phyloP scores from a whole-genome alignment of 2,113 vertebrate genomes.

The Uropsilus gracilis region DNA sequence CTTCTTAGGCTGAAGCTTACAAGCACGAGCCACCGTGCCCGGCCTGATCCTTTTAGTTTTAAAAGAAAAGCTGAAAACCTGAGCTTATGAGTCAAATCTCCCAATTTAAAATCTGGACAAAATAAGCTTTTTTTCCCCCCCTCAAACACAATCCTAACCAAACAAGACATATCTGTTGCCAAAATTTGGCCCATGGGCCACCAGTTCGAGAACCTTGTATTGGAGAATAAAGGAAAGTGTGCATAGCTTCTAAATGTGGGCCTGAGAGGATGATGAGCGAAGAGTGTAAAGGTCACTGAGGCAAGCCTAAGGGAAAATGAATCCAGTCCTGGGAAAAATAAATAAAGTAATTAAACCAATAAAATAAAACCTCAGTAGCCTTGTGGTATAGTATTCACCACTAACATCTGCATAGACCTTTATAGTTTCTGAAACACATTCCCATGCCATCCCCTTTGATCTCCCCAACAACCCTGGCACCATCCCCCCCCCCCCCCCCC shows the following conservation, averaged over 20 bases:
- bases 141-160: background rate
- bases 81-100: background rate
- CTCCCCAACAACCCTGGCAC: background rate
- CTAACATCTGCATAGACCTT: background rate
- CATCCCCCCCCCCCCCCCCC: no score
- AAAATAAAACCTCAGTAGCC: background rate
- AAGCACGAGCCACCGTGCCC: no score
- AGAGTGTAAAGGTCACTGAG: no score
- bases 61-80: background rate
- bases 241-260: background rate
- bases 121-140: no score
- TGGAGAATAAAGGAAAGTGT: background rate
- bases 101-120: background rate
- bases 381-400: background rate
- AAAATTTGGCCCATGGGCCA: background rate
- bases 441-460: background rate
- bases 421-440: background rate
- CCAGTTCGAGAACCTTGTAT: background rate
- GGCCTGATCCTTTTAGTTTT: background rate
- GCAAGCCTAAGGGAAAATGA: background rate
- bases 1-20: no score
- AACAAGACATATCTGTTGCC: background rate
- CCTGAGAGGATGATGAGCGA: background rate
- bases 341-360: background rate
- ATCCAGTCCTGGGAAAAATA: background rate